Percentiles rank a stretch among this genome's conserved stretches.
Evolutionary conservation across 2,888 invertebrate genomes (phyloP).

Genomic region (Platypus cylindrus): DNA sequence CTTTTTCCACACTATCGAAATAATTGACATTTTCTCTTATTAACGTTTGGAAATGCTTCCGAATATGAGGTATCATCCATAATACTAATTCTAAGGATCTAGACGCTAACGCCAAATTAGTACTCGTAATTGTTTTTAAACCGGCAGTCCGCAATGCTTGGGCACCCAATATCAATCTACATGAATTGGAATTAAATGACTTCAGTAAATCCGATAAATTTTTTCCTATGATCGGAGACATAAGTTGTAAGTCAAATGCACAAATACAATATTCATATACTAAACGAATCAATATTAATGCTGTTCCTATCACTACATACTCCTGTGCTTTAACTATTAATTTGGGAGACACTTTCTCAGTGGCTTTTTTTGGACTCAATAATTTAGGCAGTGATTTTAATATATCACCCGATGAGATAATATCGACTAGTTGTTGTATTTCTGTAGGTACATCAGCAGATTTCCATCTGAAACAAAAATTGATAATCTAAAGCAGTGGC

Average conservation of each 20-base stretch:
- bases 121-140: constrained; percentile 85
- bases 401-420: constrained; percentile 41
- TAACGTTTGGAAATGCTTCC: constrained; percentile 51
- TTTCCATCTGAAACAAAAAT: constrained; percentile 52
- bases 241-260: constrained; percentile 61
- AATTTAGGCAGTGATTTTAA: constrained; percentile 30
- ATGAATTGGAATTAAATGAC: constrained; percentile 77
- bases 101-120: constrained; percentile 79
- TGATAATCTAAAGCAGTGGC: too few species aligned
- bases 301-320: constrained; percentile 68
- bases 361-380: constrained; percentile 32
- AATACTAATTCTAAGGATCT: constrained; percentile 70
- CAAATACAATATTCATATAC: constrained; percentile 85
- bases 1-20: constrained; percentile 62
- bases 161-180: constrained; percentile 90
- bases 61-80: constrained; percentile 64
- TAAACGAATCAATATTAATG: constrained; percentile 77
- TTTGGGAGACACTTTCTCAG: constrained; percentile 32
- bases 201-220: constrained; percentile 80
- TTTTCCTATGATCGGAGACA: constrained; percentile 68
- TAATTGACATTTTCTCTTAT: constrained; percentile 42
- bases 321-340: constrained; percentile 38
- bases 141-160: constrained; percentile 93
- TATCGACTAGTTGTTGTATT: constrained; percentile 69
- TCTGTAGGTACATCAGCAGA: constrained; percentile 81